Evolutionary conservation across 2,888 invertebrate species (phyloP).

Genomic region (Timandra comae): DNA sequence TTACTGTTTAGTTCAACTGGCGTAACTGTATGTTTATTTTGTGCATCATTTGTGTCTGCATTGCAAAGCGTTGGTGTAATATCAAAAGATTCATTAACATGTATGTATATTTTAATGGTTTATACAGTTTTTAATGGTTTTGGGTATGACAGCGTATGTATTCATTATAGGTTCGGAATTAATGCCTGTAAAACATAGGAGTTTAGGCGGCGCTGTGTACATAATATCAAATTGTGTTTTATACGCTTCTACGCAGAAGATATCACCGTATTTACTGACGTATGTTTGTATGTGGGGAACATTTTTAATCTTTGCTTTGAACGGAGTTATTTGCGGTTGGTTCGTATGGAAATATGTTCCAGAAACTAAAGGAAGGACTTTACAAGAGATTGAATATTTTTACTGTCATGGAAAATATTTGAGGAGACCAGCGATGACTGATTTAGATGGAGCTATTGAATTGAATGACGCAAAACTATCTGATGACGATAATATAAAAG

Average conservation of each 20-base stretch:
- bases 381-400: conserved; percentile 20
- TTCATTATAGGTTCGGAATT: conserved; percentile 15
- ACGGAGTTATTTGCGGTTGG: conserved; percentile 12
- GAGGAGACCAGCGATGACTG: too few species aligned
- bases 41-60: conserved; percentile 7
- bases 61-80: conserved; percentile 11
- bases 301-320: conserved; percentile 14
- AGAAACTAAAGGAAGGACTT: conserved; percentile 18
- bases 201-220: conserved; percentile 16
- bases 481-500: too few species aligned
- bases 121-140: conserved; percentile 11
- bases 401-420: conserved; percentile 14
- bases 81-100: conserved; percentile 10
- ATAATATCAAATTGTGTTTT: conserved; percentile 15
- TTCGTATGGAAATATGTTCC: conserved; percentile 19
- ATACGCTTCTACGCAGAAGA: conserved; percentile 14
- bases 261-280: conserved; percentile 17
- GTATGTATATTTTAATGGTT: conserved; percentile 14
- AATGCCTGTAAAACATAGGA: conserved; percentile 21
- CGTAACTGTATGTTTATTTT: conserved; percentile 8
- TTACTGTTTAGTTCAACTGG: conserved; percentile 10
- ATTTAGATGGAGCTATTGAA: too few species aligned
- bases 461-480: too few species aligned
- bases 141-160: conserved; percentile 13
- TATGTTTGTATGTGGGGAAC: conserved; percentile 15